Evolutionary conservation across 2,797 vertebrate species (phyloP), one percentile per base, ranked within the genome.

Genomic region (Notoglanidium macrostoma): DNA sequence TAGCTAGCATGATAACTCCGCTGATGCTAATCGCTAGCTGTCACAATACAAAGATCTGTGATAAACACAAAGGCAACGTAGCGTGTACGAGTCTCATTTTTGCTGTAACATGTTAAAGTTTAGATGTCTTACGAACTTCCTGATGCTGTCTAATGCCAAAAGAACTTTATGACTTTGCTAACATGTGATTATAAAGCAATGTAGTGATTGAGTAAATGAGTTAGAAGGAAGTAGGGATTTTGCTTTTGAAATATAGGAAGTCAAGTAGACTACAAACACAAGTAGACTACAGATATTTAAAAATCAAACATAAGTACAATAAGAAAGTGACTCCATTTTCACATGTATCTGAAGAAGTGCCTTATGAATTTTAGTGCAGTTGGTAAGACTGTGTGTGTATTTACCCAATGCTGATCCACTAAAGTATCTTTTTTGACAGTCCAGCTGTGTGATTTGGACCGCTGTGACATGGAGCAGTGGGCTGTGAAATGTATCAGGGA

Each of bases 401-500:
- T n/a, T 61, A 23, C 15, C 26, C 12, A n/a, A 63, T 5, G 7
- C 11, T 82, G 35, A 82, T 65, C n/a, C 59, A 29, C 40, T 32
- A 29, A 46, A 61, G 67, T 55, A 73, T 86, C n/a, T 49, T 63
- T 59, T 44, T 70, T 59, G 14, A 55, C 29, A 63, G 70, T 77
- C 68, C 83, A 61, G 55, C 44, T 78, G 46, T 49, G 59, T n/a
- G 55, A 73, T 73, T 26, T 74, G 40, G 57, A 29, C 51, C 29
- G 7, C 23, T 76, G 49, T 44, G 68, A 40, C 46, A 32, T 63
- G 17, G 65, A 83, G 26, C 57, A 51, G n/a, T 76, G 55, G 59
- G 17, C 55, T 68, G 63, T 85, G 57, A 76, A 85, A 76, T 61
- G 63, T 26, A 49, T 49, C 68, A 57, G 23, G 70, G 55, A 76